Evolutionary conservation across 2,888 invertebrate genomes (phyloP).

Genomic region (Muscina levida): DNA sequence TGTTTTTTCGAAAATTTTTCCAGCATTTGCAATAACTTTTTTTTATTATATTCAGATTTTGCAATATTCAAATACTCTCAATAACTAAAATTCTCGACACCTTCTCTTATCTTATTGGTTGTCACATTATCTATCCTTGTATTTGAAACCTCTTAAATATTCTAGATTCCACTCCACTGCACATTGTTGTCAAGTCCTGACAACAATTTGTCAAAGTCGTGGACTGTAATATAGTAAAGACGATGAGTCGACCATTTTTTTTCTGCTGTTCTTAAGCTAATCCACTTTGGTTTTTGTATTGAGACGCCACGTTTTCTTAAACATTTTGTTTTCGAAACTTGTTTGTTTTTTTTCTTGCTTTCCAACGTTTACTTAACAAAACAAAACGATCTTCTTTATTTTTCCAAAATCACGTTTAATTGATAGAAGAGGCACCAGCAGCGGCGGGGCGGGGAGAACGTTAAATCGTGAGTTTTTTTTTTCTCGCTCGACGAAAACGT

Average conservation of each 20-base stretch:
- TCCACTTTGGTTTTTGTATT: slow-evolving; percentile 48
- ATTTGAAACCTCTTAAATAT: too few species aligned
- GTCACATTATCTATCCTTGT: too few species aligned
- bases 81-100: too few species aligned
- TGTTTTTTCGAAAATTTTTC: too few species aligned
- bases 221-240: not conserved
- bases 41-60: too few species aligned
- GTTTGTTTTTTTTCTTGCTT: slow-evolving; percentile 27
- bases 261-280: not conserved
- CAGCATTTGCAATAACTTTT: too few species aligned
- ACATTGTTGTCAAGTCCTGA: slow-evolving; percentile 58
- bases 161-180: slow-evolving; percentile 12
- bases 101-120: too few species aligned
- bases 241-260: too few species aligned
- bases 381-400: slow-evolving; percentile 50
- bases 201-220: slow-evolving; percentile 63
- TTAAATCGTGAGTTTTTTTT: slow-evolving; percentile 68
- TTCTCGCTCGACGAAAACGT: slow-evolving; percentile 56
- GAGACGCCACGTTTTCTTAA: slow-evolving; percentile 60
- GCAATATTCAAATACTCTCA: too few species aligned
- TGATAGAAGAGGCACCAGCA: slow-evolving; percentile 54
- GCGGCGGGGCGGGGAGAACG: slow-evolving; percentile 36
- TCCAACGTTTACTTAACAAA: slow-evolving; percentile 2
- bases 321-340: slow-evolving; percentile 50
- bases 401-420: slow-evolving; percentile 68